phyloP scores from a whole-genome alignment of 2,888 invertebrate genomes.

The Odontomyia ornata region DNA sequence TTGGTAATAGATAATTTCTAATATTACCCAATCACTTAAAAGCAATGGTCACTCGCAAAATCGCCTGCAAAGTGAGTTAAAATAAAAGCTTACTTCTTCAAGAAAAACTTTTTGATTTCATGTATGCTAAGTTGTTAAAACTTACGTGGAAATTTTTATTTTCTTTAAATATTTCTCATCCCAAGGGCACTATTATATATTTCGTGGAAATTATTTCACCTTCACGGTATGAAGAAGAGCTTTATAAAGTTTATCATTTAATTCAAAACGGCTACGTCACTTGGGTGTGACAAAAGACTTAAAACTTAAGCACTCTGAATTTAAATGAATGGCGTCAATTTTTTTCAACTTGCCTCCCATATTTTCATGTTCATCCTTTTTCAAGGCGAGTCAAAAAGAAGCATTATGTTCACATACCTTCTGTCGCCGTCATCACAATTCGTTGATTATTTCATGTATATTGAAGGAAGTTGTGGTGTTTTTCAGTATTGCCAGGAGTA shows the following conservation, averaged over 20 bases:
- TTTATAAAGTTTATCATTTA: conserved; percentile 3
- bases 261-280: not conserved
- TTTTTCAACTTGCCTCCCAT: not conserved
- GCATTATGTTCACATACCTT: conserved; percentile 32
- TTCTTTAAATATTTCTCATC: too few relatives aligned
- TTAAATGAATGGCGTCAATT: conserved; percentile 40
- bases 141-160: too few relatives aligned
- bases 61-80: too few relatives aligned
- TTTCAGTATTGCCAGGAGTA: not conserved
- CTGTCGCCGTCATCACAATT: conserved; percentile 15
- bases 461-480: conserved; percentile 38
- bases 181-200: too few relatives aligned
- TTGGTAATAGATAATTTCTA: too few relatives aligned
- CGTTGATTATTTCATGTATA: conserved; percentile 49
- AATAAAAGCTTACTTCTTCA: too few relatives aligned
- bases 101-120: too few relatives aligned
- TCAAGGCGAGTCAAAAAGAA: not conserved
- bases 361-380: conserved; percentile 34
- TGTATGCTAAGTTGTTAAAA: too few relatives aligned
- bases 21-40: too few relatives aligned
- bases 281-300: conserved; percentile 11
- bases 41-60: too few relatives aligned
- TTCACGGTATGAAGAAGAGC: not conserved
- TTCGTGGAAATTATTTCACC: not conserved
- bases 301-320: conserved; percentile 23